Evolutionary conservation across 2,888 invertebrate genomes (phyloP), one percentile per base, ranked within the genome.

Genomic region (Dasypolia templi): DNA sequence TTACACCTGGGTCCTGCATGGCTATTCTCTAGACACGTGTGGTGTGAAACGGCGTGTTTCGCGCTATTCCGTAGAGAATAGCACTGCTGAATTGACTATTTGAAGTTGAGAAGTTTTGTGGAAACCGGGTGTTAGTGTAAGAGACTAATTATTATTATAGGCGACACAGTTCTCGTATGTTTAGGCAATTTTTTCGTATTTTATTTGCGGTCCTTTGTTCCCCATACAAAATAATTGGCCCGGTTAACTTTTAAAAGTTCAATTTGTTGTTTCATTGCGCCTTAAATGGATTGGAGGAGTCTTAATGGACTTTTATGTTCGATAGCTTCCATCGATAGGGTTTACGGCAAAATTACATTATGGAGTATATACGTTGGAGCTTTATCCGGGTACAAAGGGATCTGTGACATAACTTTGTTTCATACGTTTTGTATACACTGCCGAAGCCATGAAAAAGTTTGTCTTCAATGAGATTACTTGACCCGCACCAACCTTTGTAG

Each of bases 301-400:
- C 72, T 61, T 77, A 84, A 82, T 82, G 42, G 75, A 78, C 62
- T 80, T 82, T 71, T 59, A 66, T 63, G 68, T 78, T 71, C 49
- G 39, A 65, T 71, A 75, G 73, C 72, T 71, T 55, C 35, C 61
- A 64, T 67, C 53, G 75, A 81, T 80, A 66, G 77, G 67, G 71
- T 84, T 59, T 69, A 69, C 46, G 72, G 53, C 22, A 51, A 86
- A 87, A 92, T 92, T 91, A 87, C 88, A 75, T 86, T 79, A 81
- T 44, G 35, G 61, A 61, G 64, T 65, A 67, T 68, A 68, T 53
- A 67, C 59, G 42, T 19, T 64, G 56, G 9, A 42, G 59, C 42
- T 74, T 55, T 61, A 63, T 69, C 29, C 26, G 61, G n/a, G 39
- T 42, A 69, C 79, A 72, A 81, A 79, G 59, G 61, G 75, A 39